Conservation (phyloP, 2,888 invertebrate species). For the Drosophila demipolita region DNA sequence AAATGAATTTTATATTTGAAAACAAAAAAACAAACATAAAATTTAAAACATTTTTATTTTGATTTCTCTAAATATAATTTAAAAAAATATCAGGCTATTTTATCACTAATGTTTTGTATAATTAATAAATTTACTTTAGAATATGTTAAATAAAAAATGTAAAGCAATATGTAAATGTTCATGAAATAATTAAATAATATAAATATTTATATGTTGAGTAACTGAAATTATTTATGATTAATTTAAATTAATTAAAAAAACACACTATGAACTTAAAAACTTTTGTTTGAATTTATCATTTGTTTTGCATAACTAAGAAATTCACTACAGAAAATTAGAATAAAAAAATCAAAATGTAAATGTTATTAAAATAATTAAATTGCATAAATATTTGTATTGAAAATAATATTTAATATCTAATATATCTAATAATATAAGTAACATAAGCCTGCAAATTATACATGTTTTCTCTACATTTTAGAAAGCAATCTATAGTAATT, state of each 20-base stretch:
- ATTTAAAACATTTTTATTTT: no score
- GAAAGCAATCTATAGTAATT: neutral
- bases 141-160: neutral
- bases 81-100: neutral
- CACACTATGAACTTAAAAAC: no score
- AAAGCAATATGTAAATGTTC: neutral
- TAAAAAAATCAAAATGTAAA: no score
- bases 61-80: no score
- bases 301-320: neutral
- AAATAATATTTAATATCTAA: neutral
- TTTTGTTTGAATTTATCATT: no score
- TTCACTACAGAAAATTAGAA: neutral
- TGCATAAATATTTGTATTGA: neutral
- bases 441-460: neutral
- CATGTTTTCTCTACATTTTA: neutral
- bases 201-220: neutral
- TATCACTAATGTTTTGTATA: neutral
- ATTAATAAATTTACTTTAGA: neutral
- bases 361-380: neutral
- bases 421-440: neutral
- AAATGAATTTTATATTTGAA: no score
- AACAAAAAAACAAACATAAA: no score
- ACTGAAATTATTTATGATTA: neutral
- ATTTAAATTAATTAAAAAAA: no score
- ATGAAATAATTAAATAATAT: no score